Percentiles rank a stretch among this genome's conserved stretches.
Evolutionary conservation across 2,113 vertebrate genomes (phyloP).

Genomic region (Pygoscelis adeliae): DNA sequence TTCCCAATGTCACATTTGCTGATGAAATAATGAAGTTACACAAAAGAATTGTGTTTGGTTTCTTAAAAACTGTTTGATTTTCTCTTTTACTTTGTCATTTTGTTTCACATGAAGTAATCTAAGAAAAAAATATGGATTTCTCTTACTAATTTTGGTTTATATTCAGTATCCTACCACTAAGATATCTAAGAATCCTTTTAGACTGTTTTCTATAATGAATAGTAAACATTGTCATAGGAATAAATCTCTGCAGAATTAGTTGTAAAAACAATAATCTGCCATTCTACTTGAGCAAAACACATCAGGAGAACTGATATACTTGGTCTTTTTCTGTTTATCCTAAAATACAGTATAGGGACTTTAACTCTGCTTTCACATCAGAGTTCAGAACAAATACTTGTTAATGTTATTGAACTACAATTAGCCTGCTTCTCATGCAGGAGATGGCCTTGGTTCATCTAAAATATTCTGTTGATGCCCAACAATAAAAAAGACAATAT

Average conservation of each 20-base stretch:
- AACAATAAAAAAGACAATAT: background rate
- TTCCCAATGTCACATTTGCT: background rate
- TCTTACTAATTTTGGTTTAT: background rate
- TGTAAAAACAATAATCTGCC: background rate
- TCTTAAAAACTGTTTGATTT: background rate
- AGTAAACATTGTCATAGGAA: background rate
- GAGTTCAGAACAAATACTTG: background rate
- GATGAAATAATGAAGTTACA: background rate
- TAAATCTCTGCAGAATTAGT: background rate
- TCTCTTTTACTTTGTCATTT: background rate
- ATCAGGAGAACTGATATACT: background rate
- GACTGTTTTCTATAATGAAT: background rate
- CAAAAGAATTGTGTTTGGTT: rapidly evolving
- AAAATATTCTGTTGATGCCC: background rate
- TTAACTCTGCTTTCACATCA: background rate
- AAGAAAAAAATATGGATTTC: background rate
- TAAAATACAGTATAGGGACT: background rate
- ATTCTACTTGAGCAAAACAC: background rate
- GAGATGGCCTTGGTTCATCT: background rate
- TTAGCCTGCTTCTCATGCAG: background rate
- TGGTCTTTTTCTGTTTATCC: background rate
- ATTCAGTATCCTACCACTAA: background rate
- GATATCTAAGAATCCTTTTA: background rate
- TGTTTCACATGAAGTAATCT: background rate
- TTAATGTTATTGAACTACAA: background rate